phyloP scores from a whole-genome alignment of 2,888 invertebrate species.

The Esperia sulphurella region DNA sequence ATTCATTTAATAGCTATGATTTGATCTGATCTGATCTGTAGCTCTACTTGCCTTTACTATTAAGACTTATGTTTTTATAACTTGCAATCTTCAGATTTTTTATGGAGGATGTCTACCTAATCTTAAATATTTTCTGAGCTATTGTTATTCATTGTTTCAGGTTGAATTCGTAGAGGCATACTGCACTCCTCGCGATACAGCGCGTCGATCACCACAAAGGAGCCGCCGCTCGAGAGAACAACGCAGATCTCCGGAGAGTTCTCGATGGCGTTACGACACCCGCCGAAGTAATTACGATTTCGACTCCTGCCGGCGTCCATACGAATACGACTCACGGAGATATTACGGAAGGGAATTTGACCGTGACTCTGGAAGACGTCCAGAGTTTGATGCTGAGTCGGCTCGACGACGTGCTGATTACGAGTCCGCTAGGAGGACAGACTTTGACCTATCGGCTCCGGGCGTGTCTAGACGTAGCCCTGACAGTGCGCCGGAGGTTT shows the following conservation, averaged over 20 bases:
- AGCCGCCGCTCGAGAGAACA: constrained; percentile 65
- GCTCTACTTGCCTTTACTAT: too few relatives aligned
- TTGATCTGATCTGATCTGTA: too few relatives aligned
- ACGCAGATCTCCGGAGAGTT: constrained; percentile 63
- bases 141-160: constrained; percentile 65
- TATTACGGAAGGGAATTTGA: constrained; percentile 57
- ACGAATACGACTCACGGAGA: constrained; percentile 63
- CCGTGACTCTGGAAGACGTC: constrained; percentile 61
- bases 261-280: constrained; percentile 71
- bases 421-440: constrained; percentile 71
- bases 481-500: constrained; percentile 70
- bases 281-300: constrained; percentile 65
- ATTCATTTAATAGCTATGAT: too few relatives aligned
- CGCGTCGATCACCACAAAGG: constrained; percentile 67
- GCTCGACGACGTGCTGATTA: constrained; percentile 68
- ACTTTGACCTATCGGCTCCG: constrained; percentile 68
- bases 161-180: constrained; percentile 87
- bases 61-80: background rate
- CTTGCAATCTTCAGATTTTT: background rate
- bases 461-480: constrained; percentile 64
- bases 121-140: background rate
- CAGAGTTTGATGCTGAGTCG: constrained; percentile 65
- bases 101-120: background rate
- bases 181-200: constrained; percentile 85
- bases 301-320: constrained; percentile 60